Percentiles rank a stretch among this genome's conserved stretches.
These are phyloP conservation scores for Anthoscopus minutus DNA, from an alignment of 2,113 vertebrate species.

Conservation along the genomic window DNA sequence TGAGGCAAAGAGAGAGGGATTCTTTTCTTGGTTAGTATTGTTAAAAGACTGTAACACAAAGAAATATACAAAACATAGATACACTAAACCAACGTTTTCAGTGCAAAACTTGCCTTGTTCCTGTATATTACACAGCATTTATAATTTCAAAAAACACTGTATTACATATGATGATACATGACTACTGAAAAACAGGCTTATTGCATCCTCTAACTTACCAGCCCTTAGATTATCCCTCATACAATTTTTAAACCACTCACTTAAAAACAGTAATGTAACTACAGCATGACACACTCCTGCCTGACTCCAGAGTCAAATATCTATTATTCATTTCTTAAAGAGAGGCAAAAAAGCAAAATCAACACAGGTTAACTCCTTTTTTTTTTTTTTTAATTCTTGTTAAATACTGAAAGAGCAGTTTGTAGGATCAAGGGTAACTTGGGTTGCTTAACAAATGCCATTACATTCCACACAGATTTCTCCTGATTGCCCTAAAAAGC, in stretches of 20 bases:
- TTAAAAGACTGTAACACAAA: background rate
- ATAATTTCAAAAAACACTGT: background rate
- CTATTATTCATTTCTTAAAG: background rate
- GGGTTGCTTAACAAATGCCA: slow-evolving; percentile 33
- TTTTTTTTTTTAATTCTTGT: background rate
- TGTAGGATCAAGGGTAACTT: slow-evolving; percentile 20
- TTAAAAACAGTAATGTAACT: background rate
- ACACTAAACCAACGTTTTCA: background rate
- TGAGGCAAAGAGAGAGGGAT: background rate
- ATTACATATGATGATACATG: background rate
- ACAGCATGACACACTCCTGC: background rate
- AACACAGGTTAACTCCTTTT: background rate
- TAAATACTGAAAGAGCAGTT: background rate
- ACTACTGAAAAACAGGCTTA: background rate
- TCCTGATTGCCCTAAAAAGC: slow-evolving; percentile 22
- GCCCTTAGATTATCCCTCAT: background rate
- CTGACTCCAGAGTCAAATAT: background rate
- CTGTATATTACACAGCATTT: background rate
- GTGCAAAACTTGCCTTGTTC: background rate
- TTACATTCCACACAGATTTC: background rate
- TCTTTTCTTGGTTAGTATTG: background rate
- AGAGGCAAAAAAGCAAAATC: background rate
- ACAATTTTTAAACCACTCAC: background rate
- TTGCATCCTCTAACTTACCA: background rate
- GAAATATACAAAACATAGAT: background rate